phyloP scores from a whole-genome alignment of 2,888 invertebrate genomes.

The Resseliella maxima region DNA sequence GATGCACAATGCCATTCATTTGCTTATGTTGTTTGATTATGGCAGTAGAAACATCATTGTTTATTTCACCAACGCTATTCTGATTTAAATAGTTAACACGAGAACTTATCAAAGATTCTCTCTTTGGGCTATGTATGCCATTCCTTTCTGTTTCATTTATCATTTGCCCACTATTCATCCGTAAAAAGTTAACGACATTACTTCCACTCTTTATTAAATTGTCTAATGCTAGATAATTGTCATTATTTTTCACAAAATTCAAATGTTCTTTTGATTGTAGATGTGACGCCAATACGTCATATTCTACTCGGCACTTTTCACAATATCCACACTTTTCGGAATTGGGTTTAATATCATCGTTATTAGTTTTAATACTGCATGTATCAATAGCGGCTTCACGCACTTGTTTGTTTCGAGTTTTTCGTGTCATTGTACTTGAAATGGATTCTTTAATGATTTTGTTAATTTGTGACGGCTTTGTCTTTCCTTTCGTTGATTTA shows the following conservation, averaged over 20 bases:
- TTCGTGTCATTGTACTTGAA: slow-evolving; percentile 56
- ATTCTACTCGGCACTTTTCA: slow-evolving; percentile 83
- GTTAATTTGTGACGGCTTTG: neutral
- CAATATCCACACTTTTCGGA: slow-evolving; percentile 75
- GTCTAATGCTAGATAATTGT: slow-evolving; percentile 81
- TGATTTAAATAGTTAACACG: slow-evolving; percentile 27
- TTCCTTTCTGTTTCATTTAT: slow-evolving; percentile 67
- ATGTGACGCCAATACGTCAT: slow-evolving; percentile 77
- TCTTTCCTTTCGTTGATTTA: slow-evolving; percentile 18
- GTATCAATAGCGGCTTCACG: neutral
- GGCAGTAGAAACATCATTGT: neutral
- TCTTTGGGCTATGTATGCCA: slow-evolving; percentile 57
- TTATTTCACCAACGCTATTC: neutral
- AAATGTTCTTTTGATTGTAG: slow-evolving; percentile 80
- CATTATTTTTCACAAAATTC: slow-evolving; percentile 78
- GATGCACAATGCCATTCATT: slow-evolving; percentile 29
- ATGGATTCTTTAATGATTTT: neutral
- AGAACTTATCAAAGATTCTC: neutral
- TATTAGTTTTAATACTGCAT: slow-evolving; percentile 15
- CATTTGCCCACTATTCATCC: slow-evolving; percentile 70
- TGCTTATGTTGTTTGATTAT: neutral
- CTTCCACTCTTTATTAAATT: slow-evolving; percentile 76
- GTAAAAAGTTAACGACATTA: slow-evolving; percentile 77
- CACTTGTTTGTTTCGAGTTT: slow-evolving; percentile 56
- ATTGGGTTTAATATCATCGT: slow-evolving; percentile 51